These are phyloP conservation scores for Iphiclides podalirius DNA, from an alignment of 2,888 invertebrate genomes.

Conservation along the genomic window DNA sequence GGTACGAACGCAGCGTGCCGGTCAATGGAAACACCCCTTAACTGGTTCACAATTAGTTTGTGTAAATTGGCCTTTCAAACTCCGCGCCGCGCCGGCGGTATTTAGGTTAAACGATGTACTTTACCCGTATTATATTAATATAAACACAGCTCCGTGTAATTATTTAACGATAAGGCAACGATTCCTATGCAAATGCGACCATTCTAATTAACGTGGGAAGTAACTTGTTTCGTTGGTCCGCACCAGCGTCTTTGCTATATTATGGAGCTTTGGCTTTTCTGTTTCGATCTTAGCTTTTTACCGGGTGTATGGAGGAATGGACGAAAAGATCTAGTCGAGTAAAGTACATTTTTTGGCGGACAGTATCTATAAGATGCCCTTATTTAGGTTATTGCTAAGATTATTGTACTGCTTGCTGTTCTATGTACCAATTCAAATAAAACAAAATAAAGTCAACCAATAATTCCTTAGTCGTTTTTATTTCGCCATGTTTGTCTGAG, in stretches of 20 bases:
- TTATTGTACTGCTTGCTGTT: too few relatives aligned
- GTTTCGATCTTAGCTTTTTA: too few relatives aligned
- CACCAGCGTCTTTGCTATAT: conserved; percentile 3
- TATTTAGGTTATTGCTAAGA: too few relatives aligned
- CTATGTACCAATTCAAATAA: too few relatives aligned
- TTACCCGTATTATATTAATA: conserved; percentile 18
- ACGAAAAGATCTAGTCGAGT: too few relatives aligned
- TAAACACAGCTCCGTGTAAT: conserved; percentile 20
- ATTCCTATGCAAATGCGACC: conserved; percentile 20
- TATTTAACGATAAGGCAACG: conserved; percentile 23
- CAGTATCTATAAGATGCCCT: too few relatives aligned
- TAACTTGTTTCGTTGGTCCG: conserved; percentile 12
- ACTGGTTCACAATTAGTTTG: conserved; percentile 12
- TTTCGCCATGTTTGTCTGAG: too few relatives aligned
- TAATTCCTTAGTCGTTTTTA: too few relatives aligned
- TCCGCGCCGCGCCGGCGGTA: conserved; percentile 1
- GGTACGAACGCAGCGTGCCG: too few relatives aligned
- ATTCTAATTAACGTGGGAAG: conserved; percentile 19
- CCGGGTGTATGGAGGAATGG: too few relatives aligned
- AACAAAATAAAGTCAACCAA: too few relatives aligned
- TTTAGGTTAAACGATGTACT: conserved; percentile 23
- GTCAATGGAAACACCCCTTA: conserved; percentile 3
- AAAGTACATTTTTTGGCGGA: too few relatives aligned
- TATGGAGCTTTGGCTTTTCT: background rate
- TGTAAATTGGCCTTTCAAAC: conserved; percentile 19